Base-by-base conservation (phyloP, 2,113 vertebrate species). In the Epinephelus fuscoguttatus region DNA sequence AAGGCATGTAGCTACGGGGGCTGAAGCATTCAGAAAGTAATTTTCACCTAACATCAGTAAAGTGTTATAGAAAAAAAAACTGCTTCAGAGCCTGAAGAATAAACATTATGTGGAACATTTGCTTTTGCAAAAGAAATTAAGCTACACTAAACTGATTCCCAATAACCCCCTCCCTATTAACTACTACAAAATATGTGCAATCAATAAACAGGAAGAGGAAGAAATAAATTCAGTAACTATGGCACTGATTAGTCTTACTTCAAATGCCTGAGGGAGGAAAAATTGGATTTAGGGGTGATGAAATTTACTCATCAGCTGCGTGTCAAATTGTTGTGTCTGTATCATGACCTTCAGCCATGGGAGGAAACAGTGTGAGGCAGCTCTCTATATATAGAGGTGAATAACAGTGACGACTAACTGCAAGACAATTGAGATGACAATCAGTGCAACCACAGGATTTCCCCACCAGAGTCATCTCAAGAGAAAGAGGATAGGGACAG, bases 361-460 rank as follows among this genome's bases (percentile, higher is more conserved):
- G 76, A 83, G 78, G 83, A 84, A 88, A 66, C 69, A 0, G 61
- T 7, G 66, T 64, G 74, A 86, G 72, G 66, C 64, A 75, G 69
- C 61, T 47, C 55, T 80, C 63, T 89, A 83, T 89, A 88, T 80
- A 90, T 88, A 93, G 88, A 80, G 62, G 53, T 50, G 71, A 84
- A 75, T 73, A 89, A 86, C 84, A 74, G 69, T 77, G 61, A 82
- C 75, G 52, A 80, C 49, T 78, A 60, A 64, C 33, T 89, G 71
- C 81, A 76, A 84, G 91, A 93, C 91, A 91, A 92, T 75, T 50
- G 62, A 87, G 90, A 92, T 86, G 82, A 81, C 83, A 90, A 86
- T 91, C 49, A 9, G 47, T 70, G 84, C 59, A 74, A 82, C 89
- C 93, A 91, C 93, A 96, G 94, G 94, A 96, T 95, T 95, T 96